Evolutionary conservation across 2,888 invertebrate species (phyloP).

Genomic region (Gymnocheta viridis): DNA sequence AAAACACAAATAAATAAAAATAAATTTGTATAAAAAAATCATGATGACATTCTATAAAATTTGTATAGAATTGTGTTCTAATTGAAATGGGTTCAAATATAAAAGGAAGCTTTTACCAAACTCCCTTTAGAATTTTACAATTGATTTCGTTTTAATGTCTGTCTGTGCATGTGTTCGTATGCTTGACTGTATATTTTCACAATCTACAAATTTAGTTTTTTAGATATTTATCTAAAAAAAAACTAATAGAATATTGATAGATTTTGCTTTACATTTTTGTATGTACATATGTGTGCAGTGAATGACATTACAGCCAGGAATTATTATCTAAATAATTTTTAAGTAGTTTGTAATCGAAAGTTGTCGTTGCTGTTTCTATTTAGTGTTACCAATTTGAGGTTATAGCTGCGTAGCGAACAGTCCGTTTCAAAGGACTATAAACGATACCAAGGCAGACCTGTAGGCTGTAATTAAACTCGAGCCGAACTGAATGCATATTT

Average conservation of each 20-base stretch:
- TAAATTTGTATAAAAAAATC: conserved; percentile 27
- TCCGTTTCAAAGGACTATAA: no score
- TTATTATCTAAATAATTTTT: no score
- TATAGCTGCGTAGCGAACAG: no score
- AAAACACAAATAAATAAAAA: background rate
- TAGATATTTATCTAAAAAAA: conserved; percentile 57
- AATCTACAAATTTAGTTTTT: conserved; percentile 35
- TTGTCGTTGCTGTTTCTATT: no score
- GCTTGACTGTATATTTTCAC: conserved; percentile 13
- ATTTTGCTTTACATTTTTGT: background rate
- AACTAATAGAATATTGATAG: conserved; percentile 4
- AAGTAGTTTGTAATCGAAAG: no score
- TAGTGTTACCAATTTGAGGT: no score
- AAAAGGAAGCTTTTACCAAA: conserved; percentile 54
- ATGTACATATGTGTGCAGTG: conserved; percentile 21
- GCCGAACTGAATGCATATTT: no score
- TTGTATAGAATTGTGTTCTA: conserved; percentile 60
- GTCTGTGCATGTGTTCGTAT: background rate
- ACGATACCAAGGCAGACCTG: no score
- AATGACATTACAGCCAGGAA: conserved; percentile 4
- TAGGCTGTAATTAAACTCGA: no score
- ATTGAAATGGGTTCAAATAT: conserved; percentile 65
- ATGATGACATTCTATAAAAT: conserved; percentile 50
- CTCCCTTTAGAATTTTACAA: conserved; percentile 64
- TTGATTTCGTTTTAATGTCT: conserved; percentile 52